Base-by-base conservation (phyloP, 1,140 invertebrate genomes). In the Bombus sibiricus region DNA sequence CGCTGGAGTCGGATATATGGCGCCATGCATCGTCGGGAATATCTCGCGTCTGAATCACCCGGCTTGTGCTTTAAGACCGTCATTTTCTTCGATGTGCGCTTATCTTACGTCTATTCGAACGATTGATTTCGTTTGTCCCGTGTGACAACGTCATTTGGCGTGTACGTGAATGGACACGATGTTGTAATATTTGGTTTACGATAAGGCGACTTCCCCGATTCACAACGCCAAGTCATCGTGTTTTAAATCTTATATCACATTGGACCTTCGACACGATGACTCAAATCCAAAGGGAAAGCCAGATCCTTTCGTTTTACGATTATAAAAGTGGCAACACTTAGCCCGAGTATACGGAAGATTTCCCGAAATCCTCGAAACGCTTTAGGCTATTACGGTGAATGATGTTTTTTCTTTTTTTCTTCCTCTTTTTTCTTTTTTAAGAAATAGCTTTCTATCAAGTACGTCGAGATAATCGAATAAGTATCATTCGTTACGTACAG, bases 41-140 rank as follows among this genome's bases (percentile, higher is more conserved):
- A 93, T 93, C 92, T 92, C 86, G 89, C 88, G 92, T 92, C 92
- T 93, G 92, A 93, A 92, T 93, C 93, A 92, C 80, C 85, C 68
- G 34, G 13, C 32, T 66, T n/a, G n/a, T 74, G n/a, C n/a, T 66
- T 47, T 62, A 34, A 25, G 68, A 39, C 68, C 73, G 74, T 76
- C 66, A 43, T 41, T 77, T 74, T 81, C 59, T 41, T 81, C 84
- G 77, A 66, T 47, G 34, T 5, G 10, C 9, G 57, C 13, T 80
- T 32, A 47, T 79, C n/a, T 84, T 32, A 22, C 53, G 47, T 41
- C 62, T 13, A 25, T 57, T 75, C 10, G 34, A 4, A 13, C 71
- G 72, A 82, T 82, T 25, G 73, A 77, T 77, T 32, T 41, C 71
- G 80, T 81, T 73, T 43, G 53, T 34, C 32, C 28, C 34, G 9